Evolutionary conservation across 2,797 vertebrate genomes (phyloP), one percentile per base, ranked within the genome.

Genomic region (Nannoperca australis): DNA sequence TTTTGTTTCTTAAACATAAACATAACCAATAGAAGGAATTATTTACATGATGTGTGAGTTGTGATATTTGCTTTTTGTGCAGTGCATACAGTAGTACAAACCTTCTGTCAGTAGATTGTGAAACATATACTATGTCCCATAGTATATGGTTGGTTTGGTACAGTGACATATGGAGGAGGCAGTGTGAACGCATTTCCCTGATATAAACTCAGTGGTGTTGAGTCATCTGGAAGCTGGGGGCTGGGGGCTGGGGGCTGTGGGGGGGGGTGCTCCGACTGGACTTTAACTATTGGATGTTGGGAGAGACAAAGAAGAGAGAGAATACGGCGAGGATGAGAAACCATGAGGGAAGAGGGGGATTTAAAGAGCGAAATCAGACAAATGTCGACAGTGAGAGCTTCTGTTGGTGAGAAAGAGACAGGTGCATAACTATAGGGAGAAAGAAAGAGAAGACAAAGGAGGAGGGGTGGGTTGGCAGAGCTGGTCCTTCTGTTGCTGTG

Each of bases 351-450:
- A 59, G 79, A 73, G 49, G 32, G 34, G 50, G 71, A 86, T 88
- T 84, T 80, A 79, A 78, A 82, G 75, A 84, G 70, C 66, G 73
- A 79, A 88, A 82, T 83, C 36, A 71, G 76, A 85, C 76, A 69
- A 87, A 83, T 83, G 78, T 86, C 88, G 88, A 89, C 64, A 84
- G 70, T 56, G 69, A 63, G 73, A 67, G 73, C 54, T 73, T 40
- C 73, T 66, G 79, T 58, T 63, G 68, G 73, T 77, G 77, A 83
- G 77, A 81, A 82, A 83, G 86, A 90, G 82, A 90, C 91, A 93
- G 91, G 93, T 93, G 91, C 88, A 88, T 76, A 84, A 89, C 89
- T 89, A 89, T 86, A 55, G 87, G 90, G 83, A 89, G 82, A 93
- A 82, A 86, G 73, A 88, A 79, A 84, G 76, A 50, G 74, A 79